phyloP scores from a whole-genome alignment of 2,888 invertebrate genomes.

The Drepanosiphum platanoidis region DNA sequence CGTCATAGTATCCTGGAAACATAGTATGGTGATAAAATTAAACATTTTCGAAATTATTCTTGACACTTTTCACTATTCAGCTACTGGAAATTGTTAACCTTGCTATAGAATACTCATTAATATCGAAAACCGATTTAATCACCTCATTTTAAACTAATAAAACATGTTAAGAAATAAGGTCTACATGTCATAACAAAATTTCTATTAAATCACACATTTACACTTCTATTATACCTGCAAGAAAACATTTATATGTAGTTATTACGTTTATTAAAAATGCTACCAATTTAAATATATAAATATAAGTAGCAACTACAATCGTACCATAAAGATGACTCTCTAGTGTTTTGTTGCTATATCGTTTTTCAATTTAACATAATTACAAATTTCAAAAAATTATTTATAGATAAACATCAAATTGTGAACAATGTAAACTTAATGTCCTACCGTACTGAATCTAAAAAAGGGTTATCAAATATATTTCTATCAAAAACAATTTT shows the following conservation, averaged over 20 bases:
- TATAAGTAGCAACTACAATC: no score
- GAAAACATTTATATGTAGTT: background rate
- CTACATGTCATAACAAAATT: background rate
- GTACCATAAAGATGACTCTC: no score
- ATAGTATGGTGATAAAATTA: slow-evolving; percentile 4
- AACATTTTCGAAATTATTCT: background rate
- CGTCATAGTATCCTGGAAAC: background rate
- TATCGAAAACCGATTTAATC: background rate
- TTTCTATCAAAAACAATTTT: no score
- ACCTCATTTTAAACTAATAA: slow-evolving; percentile 17
- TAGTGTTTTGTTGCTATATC: no score
- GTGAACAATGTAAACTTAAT: no score
- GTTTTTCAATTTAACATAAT: no score
- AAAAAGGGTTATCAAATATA: no score
- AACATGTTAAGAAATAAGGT: slow-evolving; percentile 5
- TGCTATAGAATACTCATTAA: background rate
- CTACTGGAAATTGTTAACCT: slow-evolving; percentile 44
- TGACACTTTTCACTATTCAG: slow-evolving; percentile 26
- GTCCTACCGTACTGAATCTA: no score
- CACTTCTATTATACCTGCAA: background rate
- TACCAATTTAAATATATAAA: no score
- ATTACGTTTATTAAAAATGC: background rate
- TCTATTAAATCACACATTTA: background rate
- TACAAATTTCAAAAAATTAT: no score
- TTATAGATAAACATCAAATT: no score